Base-by-base conservation (phyloP, 2,888 invertebrate genomes). In the Cephonodes hylas region DNA sequence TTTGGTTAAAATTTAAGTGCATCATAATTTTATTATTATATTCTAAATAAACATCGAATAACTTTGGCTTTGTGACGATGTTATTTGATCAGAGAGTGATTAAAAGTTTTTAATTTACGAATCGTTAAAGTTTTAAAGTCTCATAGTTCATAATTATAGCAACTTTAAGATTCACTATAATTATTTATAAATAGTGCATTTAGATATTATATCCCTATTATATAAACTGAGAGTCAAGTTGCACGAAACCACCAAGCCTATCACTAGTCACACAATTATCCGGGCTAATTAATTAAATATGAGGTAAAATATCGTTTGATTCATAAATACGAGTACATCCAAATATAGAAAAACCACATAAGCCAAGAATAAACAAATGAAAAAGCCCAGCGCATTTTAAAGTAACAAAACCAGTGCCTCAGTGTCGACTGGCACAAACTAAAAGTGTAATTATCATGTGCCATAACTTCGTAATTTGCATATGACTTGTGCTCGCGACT, bases 391-490 rank as follows among this genome's bases (percentile, higher is more conserved):
- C 44, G 3, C 20, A 20, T 18, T 44, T 22, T 44, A 48, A 2
- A n/a, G 6, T 10, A 48, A n/a, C 13, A 22, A 25, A 48, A 48
- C 25, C 25, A 15, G n/a, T 25, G 8, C 15, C 23, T 25, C 46
- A 27, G 15, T 48, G 48, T 15, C n/a, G 25, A 15, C 27, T n/a
- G n/a, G 5, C 34, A 44, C 20, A 48, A 48, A 48, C 48, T 27
- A 48, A 48, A 48, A 48, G 48, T 48, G 10, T 53, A 53, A 53
- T 53, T 53, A 53, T 53, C 27, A 53, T 53, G 27, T 8, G 53
- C 27, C 53, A 53, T 53, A 31, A 53, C 53, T 53, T 53, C 8
- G 31, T 53, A 53, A 53, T 31, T 31, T 53, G 31, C 53, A 53
- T 53, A 53, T 53, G 53, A 53, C 53, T 31, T 31, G 48, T 53